A percentile compares a stretch with the other conserved stretches of the same genome.
phyloP scores from a whole-genome alignment of 2,113 vertebrate species.

The Phodopus roborovskii region DNA sequence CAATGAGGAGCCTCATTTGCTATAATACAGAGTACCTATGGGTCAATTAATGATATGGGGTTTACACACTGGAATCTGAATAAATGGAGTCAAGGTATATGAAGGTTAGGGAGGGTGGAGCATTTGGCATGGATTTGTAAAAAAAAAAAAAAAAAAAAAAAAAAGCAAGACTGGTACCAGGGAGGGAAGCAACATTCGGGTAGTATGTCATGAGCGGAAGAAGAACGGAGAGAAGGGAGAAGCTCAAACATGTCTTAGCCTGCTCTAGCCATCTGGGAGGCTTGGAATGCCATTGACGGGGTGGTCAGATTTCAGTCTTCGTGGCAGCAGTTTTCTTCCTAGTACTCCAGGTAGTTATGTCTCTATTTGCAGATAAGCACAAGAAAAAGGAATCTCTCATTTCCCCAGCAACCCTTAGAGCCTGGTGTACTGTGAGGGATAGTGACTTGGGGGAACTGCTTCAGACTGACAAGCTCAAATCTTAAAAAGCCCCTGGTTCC shows the following conservation, averaged over 20 bases:
- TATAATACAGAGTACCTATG: background rate
- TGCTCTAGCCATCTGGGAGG: background rate
- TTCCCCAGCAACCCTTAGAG: background rate
- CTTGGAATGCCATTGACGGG: background rate
- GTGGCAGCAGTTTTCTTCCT: background rate
- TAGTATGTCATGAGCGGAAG: background rate
- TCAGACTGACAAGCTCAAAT: slow-evolving; percentile 60
- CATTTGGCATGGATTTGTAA: background rate
- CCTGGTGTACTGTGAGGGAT: background rate
- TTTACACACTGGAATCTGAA: background rate
- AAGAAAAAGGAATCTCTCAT: background rate
- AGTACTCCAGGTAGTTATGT: background rate
- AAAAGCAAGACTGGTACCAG: background rate
- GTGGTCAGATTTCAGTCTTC: background rate
- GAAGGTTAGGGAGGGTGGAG: background rate
- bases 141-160: too few relatives aligned
- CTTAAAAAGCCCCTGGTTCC: slow-evolving; percentile 57
- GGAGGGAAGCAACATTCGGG: background rate
- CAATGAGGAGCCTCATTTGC: background rate
- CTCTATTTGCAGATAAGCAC: background rate
- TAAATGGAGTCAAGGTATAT: background rate
- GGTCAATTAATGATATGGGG: background rate
- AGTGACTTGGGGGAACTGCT: slow-evolving; percentile 29
- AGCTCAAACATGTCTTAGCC: background rate
- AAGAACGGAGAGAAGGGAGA: background rate